These are phyloP conservation scores for Donacobius atricapilla DNA, from an alignment of 2,113 vertebrate genomes.

Conservation along the genomic window DNA sequence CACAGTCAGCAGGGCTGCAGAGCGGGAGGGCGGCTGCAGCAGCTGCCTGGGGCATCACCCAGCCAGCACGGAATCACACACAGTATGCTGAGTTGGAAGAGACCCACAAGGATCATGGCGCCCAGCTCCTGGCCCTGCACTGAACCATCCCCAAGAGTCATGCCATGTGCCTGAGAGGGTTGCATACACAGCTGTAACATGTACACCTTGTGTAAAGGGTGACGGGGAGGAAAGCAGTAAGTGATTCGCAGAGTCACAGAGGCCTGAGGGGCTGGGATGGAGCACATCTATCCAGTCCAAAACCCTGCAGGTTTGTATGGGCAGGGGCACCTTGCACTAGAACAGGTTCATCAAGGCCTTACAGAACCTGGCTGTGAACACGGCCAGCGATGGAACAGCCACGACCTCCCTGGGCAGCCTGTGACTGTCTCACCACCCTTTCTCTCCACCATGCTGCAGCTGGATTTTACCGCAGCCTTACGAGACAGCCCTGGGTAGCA, in stretches of 20 bases:
- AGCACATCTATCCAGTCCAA: background rate
- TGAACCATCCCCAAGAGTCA: background rate
- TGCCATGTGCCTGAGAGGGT: no score
- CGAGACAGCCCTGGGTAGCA: background rate
- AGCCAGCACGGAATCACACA: background rate
- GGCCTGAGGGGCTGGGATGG: background rate
- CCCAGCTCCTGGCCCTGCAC: background rate
- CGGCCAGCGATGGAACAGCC: background rate
- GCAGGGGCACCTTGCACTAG: background rate
- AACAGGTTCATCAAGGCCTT: background rate
- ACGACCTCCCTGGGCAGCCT: background rate
- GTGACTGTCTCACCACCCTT: background rate
- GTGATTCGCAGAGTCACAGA: background rate
- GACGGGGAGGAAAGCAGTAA: no score
- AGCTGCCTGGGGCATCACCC: background rate
- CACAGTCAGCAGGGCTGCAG: background rate
- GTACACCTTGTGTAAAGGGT: no score
- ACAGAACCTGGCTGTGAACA: background rate
- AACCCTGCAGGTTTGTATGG: background rate
- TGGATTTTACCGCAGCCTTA: background rate
- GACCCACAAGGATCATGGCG: background rate
- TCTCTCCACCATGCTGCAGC: background rate
- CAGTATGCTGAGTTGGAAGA: background rate
- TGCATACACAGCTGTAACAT: fast-evolving
- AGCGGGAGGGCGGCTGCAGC: background rate